Evolutionary conservation across 2,797 vertebrate genomes (phyloP).

Genomic region (Tangara arthus): DNA sequence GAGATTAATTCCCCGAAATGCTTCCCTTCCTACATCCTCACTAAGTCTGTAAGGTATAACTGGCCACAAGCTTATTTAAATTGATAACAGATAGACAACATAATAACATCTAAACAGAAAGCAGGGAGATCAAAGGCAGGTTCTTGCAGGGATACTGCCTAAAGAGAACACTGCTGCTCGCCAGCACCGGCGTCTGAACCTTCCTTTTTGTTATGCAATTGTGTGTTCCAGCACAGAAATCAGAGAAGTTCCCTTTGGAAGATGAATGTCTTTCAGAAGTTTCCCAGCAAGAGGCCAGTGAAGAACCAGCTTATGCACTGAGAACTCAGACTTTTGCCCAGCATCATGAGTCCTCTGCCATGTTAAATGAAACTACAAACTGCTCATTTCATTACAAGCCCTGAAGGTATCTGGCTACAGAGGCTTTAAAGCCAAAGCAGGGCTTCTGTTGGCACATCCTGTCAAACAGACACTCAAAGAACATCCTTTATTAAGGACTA

Average conservation of each 20-base stretch:
- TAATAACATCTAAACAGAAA: not conserved
- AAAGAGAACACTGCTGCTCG: not conserved
- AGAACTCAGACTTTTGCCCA: not conserved
- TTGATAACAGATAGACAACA: not conserved
- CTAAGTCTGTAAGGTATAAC: not conserved
- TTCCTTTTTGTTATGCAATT: not conserved
- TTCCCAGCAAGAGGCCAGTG: constrained; percentile 26
- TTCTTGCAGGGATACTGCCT: not conserved
- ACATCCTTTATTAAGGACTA: not conserved
- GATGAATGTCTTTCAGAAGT: not conserved
- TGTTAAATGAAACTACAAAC: not conserved
- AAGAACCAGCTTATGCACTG: not conserved
- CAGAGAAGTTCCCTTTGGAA: not conserved
- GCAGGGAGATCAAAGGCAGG: not conserved
- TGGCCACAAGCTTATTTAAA: not conserved
- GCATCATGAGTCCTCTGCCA: not conserved
- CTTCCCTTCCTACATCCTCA: not conserved
- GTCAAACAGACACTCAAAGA: not conserved
- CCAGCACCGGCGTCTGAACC: not conserved
- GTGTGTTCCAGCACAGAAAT: not conserved
- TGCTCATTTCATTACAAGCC: not conserved
- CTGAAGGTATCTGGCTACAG: not conserved
- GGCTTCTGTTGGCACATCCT: not conserved
- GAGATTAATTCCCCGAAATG: not conserved
- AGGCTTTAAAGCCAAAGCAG: not conserved